Conservation (phyloP, 1,140 invertebrate species). For the Neodiprion fabricii region DNA sequence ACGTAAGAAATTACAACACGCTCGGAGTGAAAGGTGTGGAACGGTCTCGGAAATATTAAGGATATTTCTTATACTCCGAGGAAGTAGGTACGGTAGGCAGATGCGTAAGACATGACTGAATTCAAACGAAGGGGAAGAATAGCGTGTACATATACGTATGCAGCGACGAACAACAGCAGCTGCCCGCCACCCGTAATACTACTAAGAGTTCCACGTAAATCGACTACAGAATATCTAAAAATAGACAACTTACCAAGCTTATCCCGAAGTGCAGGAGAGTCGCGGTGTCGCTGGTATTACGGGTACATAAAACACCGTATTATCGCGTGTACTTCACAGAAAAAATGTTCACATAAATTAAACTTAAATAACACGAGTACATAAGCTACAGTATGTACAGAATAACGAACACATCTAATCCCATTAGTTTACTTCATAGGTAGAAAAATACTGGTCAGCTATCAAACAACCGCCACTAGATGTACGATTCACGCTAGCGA, state of each 20-base stretch:
- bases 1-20: no score
- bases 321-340: not conserved
- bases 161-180: no score
- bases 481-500: not conserved
- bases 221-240: not conserved
- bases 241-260: not conserved
- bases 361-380: not conserved
- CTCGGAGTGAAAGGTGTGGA: not conserved
- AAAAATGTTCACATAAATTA: not conserved
- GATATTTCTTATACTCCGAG: no score
- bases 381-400: not conserved
- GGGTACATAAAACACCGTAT: not conserved
- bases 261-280: not conserved
- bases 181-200: no score
- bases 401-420: not conserved
- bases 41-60: not conserved
- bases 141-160: no score
- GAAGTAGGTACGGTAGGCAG: no score
- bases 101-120: no score
- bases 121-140: no score
- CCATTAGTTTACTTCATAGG: not conserved
- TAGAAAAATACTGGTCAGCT: not conserved
- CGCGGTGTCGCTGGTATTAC: not conserved
- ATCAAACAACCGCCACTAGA: not conserved
- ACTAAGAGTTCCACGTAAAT: no score